These are phyloP conservation scores for Nyleta sp. DNA, from an alignment of 2,888 invertebrate genomes.

Conservation along the genomic window DNA sequence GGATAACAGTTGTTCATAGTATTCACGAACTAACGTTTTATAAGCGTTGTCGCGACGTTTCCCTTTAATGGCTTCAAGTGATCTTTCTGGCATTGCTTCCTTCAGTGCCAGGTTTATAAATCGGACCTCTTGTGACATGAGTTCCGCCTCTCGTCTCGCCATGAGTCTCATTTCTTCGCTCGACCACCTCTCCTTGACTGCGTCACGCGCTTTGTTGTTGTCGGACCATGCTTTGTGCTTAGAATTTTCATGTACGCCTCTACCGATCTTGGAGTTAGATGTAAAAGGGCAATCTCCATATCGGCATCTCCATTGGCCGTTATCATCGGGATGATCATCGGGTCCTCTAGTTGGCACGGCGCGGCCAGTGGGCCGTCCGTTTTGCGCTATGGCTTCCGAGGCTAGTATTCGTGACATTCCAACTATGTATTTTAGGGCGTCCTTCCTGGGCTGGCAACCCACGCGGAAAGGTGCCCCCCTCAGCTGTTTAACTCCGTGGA, in stretches of 20 bases:
- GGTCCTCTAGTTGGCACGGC: conserved; percentile 9
- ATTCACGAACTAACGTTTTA: background rate
- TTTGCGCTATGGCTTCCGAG: conserved; percentile 5
- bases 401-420: background rate
- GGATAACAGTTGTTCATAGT: too few species aligned
- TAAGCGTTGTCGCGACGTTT: background rate
- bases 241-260: conserved; percentile 26
- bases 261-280: conserved; percentile 11
- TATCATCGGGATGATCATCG: background rate
- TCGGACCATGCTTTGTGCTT: conserved; percentile 36
- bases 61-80: conserved; percentile 31
- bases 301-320: background rate
- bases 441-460: too few species aligned
- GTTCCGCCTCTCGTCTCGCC: conserved; percentile 19
- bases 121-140: background rate
- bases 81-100: conserved; percentile 12
- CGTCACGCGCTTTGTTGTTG: background rate
- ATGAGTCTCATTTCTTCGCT: conserved; percentile 17
- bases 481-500: too few species aligned
- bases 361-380: conserved; percentile 18
- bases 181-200: conserved; percentile 8
- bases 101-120: conserved; percentile 2
- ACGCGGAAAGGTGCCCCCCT: too few species aligned
- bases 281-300: background rate
- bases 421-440: too few species aligned